Base-by-base conservation (phyloP, 37 sponge, comb jelly and placozoan species). In the Ephydatia muelleri region DNA sequence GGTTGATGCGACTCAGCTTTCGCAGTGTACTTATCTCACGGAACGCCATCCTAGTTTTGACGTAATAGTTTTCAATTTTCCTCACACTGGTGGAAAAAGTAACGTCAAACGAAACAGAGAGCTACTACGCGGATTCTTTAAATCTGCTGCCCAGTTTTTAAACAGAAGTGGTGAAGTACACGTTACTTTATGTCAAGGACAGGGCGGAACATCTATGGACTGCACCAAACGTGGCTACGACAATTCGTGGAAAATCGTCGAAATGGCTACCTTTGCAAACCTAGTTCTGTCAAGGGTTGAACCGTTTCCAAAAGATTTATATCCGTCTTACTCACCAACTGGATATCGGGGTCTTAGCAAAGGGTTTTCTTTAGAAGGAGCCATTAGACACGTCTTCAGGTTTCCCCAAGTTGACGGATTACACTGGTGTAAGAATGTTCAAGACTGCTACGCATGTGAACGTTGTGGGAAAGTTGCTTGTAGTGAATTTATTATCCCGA, bases 51-150 rank as follows among this genome's bases (percentile, higher is more conserved):
- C 32, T 12, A 39, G 68, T 25, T 95, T 75, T 73, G 65, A 84
- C 31, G 49, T 22, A 8, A 81, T 95, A 12, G 85, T 90, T 16
- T 95, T 95, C 66, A 95, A 95, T 86, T 95, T 95, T 43, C 95
- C 95, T 68, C 95, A 95, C 80, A 79, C 78, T 70, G 95, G 95
- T n/a, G 95, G 95, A 8, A 95, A 95, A 64, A 87, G 85, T 31
- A 89, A 92, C 36, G 84, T 95, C 57, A 84, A 82, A 32, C 35
- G 34, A 13, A 95, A 95, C 80, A 70, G 88, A 33, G 32, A 75
- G 37, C 88, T 95, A 9, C 30, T 92, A 3, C 34, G 70, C 35
- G 77, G 65, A 4, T 89, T 95, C 65, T 88, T 92, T 38, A 47
- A 31, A 14, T 89, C 93, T 38, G 86, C 89, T 35, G 49, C 84